Evolutionary conservation across 2,888 invertebrate species (phyloP), one percentile per base, ranked within the genome.

Genomic region (Trichacis sp.): DNA sequence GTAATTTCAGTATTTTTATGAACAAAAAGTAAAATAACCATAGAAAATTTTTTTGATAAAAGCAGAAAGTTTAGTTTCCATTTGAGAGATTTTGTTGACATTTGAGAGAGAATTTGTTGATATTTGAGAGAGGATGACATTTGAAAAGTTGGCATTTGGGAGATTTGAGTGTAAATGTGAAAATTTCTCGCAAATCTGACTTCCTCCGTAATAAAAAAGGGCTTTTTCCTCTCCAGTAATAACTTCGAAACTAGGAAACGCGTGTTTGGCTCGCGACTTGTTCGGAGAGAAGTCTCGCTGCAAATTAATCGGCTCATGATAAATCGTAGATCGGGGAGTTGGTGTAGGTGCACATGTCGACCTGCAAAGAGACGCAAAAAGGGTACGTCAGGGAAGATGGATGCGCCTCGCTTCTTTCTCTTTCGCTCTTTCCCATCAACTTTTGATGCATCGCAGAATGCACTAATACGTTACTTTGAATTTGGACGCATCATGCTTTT

Each of bases 251-350:
- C 4, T 12, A 15, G 12, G 15, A 11, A 36, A 60, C 20, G 52
- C 36, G 47, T 43, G 59, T 58, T 33, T 42, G 56, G 30, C 58
- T 55, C 55, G 51, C 57, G 54, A 50, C 63, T 63, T 36, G 59
- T 59, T 43, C 51, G 54, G 49, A 42, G 59, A 43, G 56, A 70
- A 75, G 73, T 71, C 74, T 75, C 74, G 65, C 75, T 73, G 74
- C 72, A 77, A 80, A 81, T 81, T 77, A 78, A 78, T 80, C 75
- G 79, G 76, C 74, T 71, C 72, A 80, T 80, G 79, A 82, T 80
- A 77, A 81, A 80, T 81, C 69, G 68, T 67, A 67, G 65, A 70
- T 72, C 66, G 58, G 66, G 65, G 66, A 59, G 62, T 64, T 59
- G 62, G 61, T 55, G 61, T 49, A 54, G 48, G 53, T 59, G 59